Percentiles rank a stretch among this genome's conserved stretches.
Conservation (phyloP, 2,113 vertebrate genomes). For the Ginglymostoma cirratum region DNA sequence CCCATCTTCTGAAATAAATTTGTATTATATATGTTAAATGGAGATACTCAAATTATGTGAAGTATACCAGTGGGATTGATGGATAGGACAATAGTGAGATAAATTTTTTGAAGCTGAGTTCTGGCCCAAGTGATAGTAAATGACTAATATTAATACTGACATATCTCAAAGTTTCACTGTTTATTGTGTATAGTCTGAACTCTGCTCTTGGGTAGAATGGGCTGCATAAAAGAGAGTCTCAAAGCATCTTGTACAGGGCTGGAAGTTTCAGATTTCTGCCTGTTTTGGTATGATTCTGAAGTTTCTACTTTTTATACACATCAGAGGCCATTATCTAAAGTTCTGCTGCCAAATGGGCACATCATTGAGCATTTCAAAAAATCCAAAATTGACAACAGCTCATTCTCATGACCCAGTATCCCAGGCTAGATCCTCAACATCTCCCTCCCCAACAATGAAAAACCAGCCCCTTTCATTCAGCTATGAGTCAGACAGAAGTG, state of each 20-base stretch:
- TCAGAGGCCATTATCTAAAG: neutral
- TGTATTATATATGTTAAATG: neutral
- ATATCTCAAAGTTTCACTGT: neutral
- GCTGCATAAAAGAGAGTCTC: neutral
- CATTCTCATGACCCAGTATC: neutral
- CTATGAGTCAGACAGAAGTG: neutral
- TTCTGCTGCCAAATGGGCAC: neutral
- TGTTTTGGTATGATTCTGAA: neutral
- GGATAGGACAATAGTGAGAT: neutral
- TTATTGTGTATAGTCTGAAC: neutral
- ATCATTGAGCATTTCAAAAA: neutral
- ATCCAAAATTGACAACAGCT: neutral
- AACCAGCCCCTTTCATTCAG: neutral
- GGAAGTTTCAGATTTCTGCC: neutral
- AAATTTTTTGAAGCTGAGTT: neutral
- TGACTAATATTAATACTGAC: neutral
- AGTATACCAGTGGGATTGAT: neutral
- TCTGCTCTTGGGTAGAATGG: neutral
- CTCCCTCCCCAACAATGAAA: neutral
- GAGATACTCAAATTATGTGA: neutral
- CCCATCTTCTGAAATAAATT: neutral
- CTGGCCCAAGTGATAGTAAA: neutral
- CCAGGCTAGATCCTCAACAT: neutral
- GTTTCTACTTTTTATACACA: neutral
- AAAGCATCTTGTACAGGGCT: neutral